Base-by-base conservation (phyloP, 2,888 invertebrate species). In the Drosophila gaucha region DNA sequence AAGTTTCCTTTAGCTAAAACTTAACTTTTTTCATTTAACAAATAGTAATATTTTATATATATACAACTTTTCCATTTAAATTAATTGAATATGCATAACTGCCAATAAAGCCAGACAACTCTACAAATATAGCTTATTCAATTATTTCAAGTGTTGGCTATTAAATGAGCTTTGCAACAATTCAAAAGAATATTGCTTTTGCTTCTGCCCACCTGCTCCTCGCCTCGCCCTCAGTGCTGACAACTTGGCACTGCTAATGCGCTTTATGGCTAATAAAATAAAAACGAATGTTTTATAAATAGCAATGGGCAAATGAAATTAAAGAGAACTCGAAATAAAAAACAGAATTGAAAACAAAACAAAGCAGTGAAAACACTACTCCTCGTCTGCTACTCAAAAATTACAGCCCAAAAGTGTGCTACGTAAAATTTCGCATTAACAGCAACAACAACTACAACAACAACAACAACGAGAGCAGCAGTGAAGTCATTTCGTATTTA, bases 251-350 rank as follows among this genome's bases (percentile, higher is more conserved):
- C 16, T 46, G 69, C 60, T 74, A 73, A 74, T 73, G 69, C 73
- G 69, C 65, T 73, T 73, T 69, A 69, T 69, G 36, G 74, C 65
- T 54, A 59, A 65, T 73, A 55, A 74, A 74, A 82, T 84, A 82
- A 82, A 82, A 82, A 78, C 76, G 74, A 82, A 82, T 82, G 85
- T 67, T 82, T 80, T 74, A 76, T 82, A 82, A 82, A 82, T 78
- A 82, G 80, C 71, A 78, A 82, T 74, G 76, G 76, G 52, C 31
- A 66, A 85, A 84, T 71, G 65, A 80, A 84, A 76, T 76, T 80
- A 78, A 80, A 78, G 67, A 57, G 57, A 70, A 18, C 18, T 18
- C 28, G 28, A 9, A 44, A 18, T 10, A 28, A 44, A 44, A 30
- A 28, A 44, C 12, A 41, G 16, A 14, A 35, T 6, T 41, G 41